Conservation (phyloP, 2,797 vertebrate genomes). For the Capromys pilorides region DNA sequence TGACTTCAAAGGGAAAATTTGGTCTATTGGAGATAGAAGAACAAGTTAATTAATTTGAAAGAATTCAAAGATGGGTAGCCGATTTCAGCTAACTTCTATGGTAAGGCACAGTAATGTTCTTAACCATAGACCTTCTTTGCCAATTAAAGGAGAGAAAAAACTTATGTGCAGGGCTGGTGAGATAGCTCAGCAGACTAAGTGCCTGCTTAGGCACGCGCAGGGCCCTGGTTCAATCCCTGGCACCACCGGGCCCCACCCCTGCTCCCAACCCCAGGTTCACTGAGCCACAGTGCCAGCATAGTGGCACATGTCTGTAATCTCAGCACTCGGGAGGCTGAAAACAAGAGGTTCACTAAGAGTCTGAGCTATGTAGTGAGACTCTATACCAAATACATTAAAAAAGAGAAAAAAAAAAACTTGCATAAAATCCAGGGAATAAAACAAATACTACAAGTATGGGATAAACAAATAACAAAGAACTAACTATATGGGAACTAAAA, state of each 20-base stretch:
- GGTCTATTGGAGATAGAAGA: conserved; percentile 16
- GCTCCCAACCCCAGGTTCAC: too few species aligned
- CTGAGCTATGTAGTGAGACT: too few species aligned
- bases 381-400: too few species aligned
- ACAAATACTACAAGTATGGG: not conserved
- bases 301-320: too few species aligned
- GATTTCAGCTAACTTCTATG: conserved; percentile 17
- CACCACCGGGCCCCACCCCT: too few species aligned
- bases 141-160: not conserved
- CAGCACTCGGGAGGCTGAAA: too few species aligned
- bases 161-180: not conserved
- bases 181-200: too few species aligned
- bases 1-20: conserved; percentile 32
- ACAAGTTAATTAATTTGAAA: not conserved
- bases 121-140: conserved; percentile 8
- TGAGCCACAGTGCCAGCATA: too few species aligned
- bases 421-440: not conserved
- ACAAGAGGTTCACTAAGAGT: too few species aligned
- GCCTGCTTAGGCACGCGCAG: too few species aligned
- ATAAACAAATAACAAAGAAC: conserved; percentile 18
- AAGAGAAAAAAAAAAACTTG: too few species aligned
- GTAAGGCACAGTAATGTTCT: not conserved
- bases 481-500: conserved; percentile 13
- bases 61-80: conserved; percentile 11
- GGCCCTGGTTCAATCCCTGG: too few species aligned